phyloP scores from a whole-genome alignment of 2,797 vertebrate genomes.

The Semaprochilodus insignis region DNA sequence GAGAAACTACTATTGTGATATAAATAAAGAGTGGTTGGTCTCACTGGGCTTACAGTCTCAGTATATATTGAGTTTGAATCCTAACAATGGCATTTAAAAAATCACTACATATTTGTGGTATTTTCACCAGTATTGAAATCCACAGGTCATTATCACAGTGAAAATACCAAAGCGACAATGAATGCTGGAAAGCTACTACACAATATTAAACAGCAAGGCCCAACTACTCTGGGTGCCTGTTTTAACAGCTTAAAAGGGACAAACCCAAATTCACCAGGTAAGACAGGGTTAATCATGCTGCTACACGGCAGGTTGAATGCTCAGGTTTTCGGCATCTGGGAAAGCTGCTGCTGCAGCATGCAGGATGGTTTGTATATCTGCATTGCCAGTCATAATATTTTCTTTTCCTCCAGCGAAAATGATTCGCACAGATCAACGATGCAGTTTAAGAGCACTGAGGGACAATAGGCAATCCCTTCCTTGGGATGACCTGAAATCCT shows the following conservation, averaged over 20 bases:
- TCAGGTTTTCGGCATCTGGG: slow-evolving; percentile 24
- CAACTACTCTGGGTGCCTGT: no score
- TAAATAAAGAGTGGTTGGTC: no score
- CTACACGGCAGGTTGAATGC: slow-evolving; percentile 28
- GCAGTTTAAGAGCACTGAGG: slow-evolving; percentile 24
- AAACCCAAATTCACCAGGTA: not conserved
- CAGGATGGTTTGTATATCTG: slow-evolving; percentile 25
- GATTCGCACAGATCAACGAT: slow-evolving; percentile 43
- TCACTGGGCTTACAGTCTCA: no score
- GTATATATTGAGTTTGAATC: no score
- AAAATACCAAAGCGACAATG: no score
- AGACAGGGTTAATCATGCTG: slow-evolving; percentile 10
- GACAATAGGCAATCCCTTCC: slow-evolving; percentile 34
- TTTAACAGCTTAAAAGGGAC: not conserved
- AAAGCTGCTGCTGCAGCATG: slow-evolving; percentile 19
- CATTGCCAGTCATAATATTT: slow-evolving; percentile 38
- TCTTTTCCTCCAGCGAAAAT: slow-evolving; percentile 11
- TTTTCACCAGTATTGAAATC: no score
- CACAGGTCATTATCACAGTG: no score
- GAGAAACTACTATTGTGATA: no score
- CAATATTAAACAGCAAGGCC: no score
- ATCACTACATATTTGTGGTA: no score
- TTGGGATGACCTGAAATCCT: slow-evolving; percentile 39
- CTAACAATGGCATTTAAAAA: no score
- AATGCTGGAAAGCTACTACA: no score